phyloP scores from a whole-genome alignment of 2,888 invertebrate species.

The Colostygia pectinataria region DNA sequence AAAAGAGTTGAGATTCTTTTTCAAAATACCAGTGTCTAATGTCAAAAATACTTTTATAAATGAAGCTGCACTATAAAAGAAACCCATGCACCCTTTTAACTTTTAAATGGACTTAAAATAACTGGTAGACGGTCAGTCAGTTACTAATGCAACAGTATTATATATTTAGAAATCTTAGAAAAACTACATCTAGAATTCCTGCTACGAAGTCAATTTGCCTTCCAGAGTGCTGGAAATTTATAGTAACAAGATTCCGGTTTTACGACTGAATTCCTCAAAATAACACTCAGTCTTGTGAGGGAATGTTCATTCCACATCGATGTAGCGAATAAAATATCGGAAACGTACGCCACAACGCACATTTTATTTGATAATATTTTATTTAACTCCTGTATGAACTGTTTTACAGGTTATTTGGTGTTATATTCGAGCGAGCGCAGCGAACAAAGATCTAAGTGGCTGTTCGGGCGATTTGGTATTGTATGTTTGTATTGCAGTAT shows the following conservation, averaged over 20 bases:
- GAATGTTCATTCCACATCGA: slow-evolving; percentile 30
- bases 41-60: no score
- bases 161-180: slow-evolving; percentile 11
- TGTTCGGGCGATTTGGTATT: no score
- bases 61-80: no score
- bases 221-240: slow-evolving; percentile 52
- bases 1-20: no score
- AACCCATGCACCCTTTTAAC: no score
- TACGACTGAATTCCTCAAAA: slow-evolving; percentile 48
- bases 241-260: slow-evolving; percentile 58
- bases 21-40: no score
- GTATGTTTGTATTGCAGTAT: no score
- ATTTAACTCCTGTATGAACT: neutral
- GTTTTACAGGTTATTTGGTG: neutral
- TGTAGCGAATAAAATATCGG: slow-evolving; percentile 12
- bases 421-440: no score
- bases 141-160: slow-evolving; percentile 5
- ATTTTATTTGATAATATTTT: neutral
- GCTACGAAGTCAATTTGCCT: slow-evolving; percentile 51
- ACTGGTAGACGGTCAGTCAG: no score
- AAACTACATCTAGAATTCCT: slow-evolving; percentile 32
- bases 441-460: no score
- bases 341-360: slow-evolving; percentile 1
- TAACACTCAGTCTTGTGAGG: slow-evolving; percentile 34
- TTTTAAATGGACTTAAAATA: no score